A percentile compares a stretch with the other conserved stretches of the same genome.
Conservation (phyloP, 53 echinoderm and acorn worm species). For the Antedon mediterranea region DNA sequence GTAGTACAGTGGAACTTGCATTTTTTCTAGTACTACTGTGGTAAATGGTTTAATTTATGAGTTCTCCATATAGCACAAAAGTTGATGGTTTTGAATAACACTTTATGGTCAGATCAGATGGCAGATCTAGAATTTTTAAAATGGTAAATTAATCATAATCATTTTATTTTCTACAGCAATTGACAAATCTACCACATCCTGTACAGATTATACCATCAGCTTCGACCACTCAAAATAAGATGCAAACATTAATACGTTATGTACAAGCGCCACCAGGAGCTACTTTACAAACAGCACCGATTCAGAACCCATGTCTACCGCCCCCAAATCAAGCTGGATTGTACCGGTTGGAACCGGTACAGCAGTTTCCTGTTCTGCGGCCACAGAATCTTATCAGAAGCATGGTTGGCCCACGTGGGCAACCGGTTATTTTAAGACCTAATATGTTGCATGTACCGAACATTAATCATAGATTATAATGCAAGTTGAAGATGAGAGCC, state of each 20-base stretch:
- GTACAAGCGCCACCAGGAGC: slow-evolving; percentile 23
- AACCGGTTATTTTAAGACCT: neutral
- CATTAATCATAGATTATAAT: neutral
- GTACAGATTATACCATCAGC: neutral
- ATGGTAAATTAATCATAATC: too few species aligned
- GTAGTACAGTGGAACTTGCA: too few species aligned
- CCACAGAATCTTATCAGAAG: neutral
- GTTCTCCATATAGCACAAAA: too few species aligned
- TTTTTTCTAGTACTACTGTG: too few species aligned
- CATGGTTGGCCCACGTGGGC: neutral
- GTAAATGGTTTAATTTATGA: too few species aligned
- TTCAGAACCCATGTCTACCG: neutral
- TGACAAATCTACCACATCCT: neutral
- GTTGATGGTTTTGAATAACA: too few species aligned
- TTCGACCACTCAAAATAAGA: neutral
- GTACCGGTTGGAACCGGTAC: neutral
- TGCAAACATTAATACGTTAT: slow-evolving; percentile 37
- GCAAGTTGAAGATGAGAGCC: too few species aligned
- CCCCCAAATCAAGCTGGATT: neutral
- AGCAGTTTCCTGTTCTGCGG: neutral
- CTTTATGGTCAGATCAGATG: too few species aligned
- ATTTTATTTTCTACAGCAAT: neutral
- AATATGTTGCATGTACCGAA: neutral
- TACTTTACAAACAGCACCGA: neutral
- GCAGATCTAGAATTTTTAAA: too few species aligned